Evolutionary conservation across 2,797 vertebrate species (phyloP), one percentile per base, ranked within the genome.

Genomic region (Falco biarmicus): DNA sequence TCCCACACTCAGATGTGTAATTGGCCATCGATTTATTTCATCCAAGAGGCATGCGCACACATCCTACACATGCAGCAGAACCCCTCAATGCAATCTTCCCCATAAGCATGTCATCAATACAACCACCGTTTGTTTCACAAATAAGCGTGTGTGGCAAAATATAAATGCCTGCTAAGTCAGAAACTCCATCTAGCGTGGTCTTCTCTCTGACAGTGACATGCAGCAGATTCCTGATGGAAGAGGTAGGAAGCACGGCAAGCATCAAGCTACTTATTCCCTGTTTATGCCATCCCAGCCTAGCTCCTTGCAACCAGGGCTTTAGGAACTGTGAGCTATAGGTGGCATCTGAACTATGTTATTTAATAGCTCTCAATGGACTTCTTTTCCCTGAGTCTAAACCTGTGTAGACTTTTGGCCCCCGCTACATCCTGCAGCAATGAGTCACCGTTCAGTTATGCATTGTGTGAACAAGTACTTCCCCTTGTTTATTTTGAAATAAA

Each of bases 401-500:
- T 95, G 84, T 77, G 78, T 61, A 91, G 82, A 57, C 24, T 91
- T 84, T 91, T 91, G 89, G 84, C 68, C 68, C 79, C 45, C 71
- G 65, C 82, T 81, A 77, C 73, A 93, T 93, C 93, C 94, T 95
- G 95, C 91, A 92, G 53, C 41, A 64, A 18, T 96, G 96, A 96
- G 64, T 97, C 95, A 96, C 0, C 6, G 15, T 54, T 92, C 87
- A 94, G 92, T 34, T 91, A 96, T 89, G 92, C 95, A 83, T 92
- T 95, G 89, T 91, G 84, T 45, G 92, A 93, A 71, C 64, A 92
- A 92, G 68, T 61, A 89, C 85, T 97, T 97, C 91, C 95, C 76
- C 21, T 92, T 95, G 89, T 93, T 96, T 94, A 81, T 91, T 96
- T 84, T 75, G 71, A 96, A 95, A 85, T 71, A 71, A 94, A 92